A percentile compares a stretch with the other conserved stretches of the same genome.
phyloP scores from a whole-genome alignment of 2,113 vertebrate genomes.

The Anolis carolinensis region DNA sequence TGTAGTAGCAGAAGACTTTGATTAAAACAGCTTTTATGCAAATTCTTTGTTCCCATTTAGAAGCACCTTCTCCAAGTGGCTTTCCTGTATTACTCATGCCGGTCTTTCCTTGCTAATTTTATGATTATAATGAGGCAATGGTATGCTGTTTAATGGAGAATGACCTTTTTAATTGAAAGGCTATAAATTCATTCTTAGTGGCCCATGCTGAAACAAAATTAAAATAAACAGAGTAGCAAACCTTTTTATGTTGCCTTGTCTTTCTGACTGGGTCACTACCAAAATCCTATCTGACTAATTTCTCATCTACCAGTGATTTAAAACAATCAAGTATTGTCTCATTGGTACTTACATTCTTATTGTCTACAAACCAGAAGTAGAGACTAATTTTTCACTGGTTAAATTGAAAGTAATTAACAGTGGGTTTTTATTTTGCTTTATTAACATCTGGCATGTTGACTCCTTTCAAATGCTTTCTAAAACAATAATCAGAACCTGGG shows the following conservation, averaged over 20 bases:
- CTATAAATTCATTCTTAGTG: slow-evolving; percentile 78
- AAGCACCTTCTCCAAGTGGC: slow-evolving; percentile 59
- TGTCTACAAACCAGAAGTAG: slow-evolving; percentile 45
- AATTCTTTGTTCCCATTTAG: slow-evolving; percentile 35
- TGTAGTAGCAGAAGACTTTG: background rate
- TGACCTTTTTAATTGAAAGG: slow-evolving; percentile 84
- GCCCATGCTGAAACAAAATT: slow-evolving; percentile 71
- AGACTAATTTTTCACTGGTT: slow-evolving; percentile 48
- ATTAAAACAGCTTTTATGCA: slow-evolving; percentile 53
- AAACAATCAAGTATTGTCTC: slow-evolving; percentile 59
- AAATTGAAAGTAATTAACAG: slow-evolving; percentile 36
- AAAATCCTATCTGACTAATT: slow-evolving; percentile 55
- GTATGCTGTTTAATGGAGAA: slow-evolving; percentile 75
- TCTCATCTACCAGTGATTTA: slow-evolving; percentile 33
- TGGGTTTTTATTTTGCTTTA: slow-evolving; percentile 44
- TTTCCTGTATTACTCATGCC: slow-evolving; percentile 69
- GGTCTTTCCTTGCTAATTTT: slow-evolving; percentile 78
- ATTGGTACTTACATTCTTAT: slow-evolving; percentile 51
- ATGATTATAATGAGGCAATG: slow-evolving; percentile 80
- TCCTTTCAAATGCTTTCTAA: slow-evolving; percentile 45
- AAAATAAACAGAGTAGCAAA: slow-evolving; percentile 74
- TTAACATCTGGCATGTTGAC: slow-evolving; percentile 41
- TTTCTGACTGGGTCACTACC: slow-evolving; percentile 63
- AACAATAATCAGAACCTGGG: slow-evolving; percentile 16
- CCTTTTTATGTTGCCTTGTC: slow-evolving; percentile 59